A percentile compares a stretch with the other conserved stretches of the same genome.
phyloP scores from a whole-genome alignment of 2,113 vertebrate genomes.

The Callaeas wilsoni region DNA sequence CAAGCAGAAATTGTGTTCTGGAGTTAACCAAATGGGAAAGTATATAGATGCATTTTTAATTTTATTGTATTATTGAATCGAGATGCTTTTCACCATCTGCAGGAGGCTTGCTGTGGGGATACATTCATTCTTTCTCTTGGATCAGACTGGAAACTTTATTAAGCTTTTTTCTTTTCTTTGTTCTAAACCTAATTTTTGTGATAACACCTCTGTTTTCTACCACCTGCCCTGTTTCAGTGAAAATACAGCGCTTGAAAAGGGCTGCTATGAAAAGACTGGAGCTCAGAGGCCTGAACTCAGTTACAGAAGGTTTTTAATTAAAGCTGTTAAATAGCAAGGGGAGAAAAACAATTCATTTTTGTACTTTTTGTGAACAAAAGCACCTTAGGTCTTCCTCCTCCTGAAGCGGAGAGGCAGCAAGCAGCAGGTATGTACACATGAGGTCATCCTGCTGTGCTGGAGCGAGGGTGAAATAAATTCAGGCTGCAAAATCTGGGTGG shows the following conservation, averaged over 20 bases:
- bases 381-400: not conserved
- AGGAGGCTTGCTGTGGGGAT: not conserved
- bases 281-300: not conserved
- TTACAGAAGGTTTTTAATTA: not conserved
- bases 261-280: not conserved
- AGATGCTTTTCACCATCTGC: not conserved
- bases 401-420: not conserved
- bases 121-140: not conserved
- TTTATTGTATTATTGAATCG: not conserved
- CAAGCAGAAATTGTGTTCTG: conserved; percentile 18
- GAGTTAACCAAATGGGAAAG: conserved; percentile 43
- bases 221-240: not conserved
- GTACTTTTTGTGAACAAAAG: not conserved
- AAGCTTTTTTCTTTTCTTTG: not conserved
- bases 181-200: not conserved
- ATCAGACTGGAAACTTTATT: not conserved
- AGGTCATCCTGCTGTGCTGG: not conserved
- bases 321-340: not conserved
- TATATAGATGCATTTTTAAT: not conserved
- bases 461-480: not conserved
- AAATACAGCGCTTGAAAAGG: not conserved
- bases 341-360: not conserved
- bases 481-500: not conserved
- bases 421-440: not conserved
- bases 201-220: not conserved